Conservation (phyloP, 2,113 vertebrate genomes). For the Oophaga pumilio region DNA sequence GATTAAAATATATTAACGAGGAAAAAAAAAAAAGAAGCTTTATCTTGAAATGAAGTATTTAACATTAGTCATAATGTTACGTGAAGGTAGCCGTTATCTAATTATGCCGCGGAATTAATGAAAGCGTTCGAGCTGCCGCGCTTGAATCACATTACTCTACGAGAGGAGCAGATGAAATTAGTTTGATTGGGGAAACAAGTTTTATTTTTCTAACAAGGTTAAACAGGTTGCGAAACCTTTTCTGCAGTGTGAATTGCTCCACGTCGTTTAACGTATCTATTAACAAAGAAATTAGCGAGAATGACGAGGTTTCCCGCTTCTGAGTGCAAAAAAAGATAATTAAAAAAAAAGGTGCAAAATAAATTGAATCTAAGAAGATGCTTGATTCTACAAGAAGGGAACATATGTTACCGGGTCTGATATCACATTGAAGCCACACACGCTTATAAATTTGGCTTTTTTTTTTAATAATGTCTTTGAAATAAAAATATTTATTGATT, state of each 20-base stretch:
- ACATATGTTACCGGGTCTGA: slow-evolving; percentile 8
- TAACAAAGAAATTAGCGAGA: slow-evolving; percentile 42
- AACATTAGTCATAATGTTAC: slow-evolving; percentile 17
- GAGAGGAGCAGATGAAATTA: slow-evolving; percentile 54
- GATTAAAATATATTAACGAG: slow-evolving; percentile 15
- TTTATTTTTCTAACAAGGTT: slow-evolving; percentile 56
- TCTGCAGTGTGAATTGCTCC: slow-evolving; percentile 29
- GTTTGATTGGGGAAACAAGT: slow-evolving; percentile 24
- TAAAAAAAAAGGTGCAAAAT: slow-evolving; percentile 14
- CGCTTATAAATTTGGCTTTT: not conserved
- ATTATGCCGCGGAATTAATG: slow-evolving; percentile 49
- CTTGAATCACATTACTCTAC: slow-evolving; percentile 54
- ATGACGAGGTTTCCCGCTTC: slow-evolving; percentile 6
- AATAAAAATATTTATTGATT: no score
- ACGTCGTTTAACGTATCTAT: slow-evolving; percentile 29
- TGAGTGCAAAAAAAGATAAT: not conserved
- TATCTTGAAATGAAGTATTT: slow-evolving; percentile 57
- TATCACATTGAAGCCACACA: not conserved
- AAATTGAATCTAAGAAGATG: slow-evolving; percentile 18
- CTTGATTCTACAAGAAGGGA: not conserved
- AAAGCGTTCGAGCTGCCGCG: slow-evolving; percentile 48
- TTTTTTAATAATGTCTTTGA: not conserved
- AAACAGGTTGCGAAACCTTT: slow-evolving; percentile 46
- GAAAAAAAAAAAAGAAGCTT: not conserved
- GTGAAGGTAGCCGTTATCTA: slow-evolving; percentile 51